Percentiles rank a stretch among this genome's conserved stretches.
Conservation (phyloP, 64 coral and sea anemone genomes). For the Pocillopora verrucosa region DNA sequence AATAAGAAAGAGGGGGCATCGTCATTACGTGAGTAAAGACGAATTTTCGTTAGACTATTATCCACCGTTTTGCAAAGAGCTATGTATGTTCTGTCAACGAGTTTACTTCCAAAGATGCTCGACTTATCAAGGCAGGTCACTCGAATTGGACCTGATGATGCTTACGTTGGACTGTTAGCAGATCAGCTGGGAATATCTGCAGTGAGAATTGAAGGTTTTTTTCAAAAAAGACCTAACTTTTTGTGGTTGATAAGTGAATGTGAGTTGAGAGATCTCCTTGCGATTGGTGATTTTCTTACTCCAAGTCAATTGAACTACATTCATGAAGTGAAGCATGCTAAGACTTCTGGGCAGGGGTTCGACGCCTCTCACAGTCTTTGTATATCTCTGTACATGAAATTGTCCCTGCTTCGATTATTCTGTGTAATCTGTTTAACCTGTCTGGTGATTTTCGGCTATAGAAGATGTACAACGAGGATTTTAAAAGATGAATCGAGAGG, state of each 20-base stretch:
- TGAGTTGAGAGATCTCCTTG: slow-evolving; percentile 70
- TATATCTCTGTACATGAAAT: background rate
- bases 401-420: background rate
- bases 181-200: slow-evolving; percentile 64
- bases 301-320: slow-evolving; percentile 66
- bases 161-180: slow-evolving; percentile 77
- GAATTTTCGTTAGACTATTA: slow-evolving; percentile 48
- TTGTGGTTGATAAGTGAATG: slow-evolving; percentile 61
- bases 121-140: slow-evolving; percentile 42
- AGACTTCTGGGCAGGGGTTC: background rate
- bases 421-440: background rate
- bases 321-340: slow-evolving; percentile 8
- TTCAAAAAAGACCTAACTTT: slow-evolving; percentile 36
- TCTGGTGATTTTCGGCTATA: background rate
- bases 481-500: too few species aligned
- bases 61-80: slow-evolving; percentile 73
- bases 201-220: slow-evolving; percentile 47
- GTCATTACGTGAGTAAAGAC: slow-evolving; percentile 63
- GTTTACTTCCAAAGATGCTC: slow-evolving; percentile 77
- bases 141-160: slow-evolving; percentile 85
- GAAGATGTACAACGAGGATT: background rate
- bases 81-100: slow-evolving; percentile 65
- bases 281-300: slow-evolving; percentile 74
- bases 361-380: background rate
- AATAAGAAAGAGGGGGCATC: slow-evolving; percentile 32